Evolutionary conservation across 1,140 invertebrate species (phyloP).

Genomic region (Colletes gigas): DNA sequence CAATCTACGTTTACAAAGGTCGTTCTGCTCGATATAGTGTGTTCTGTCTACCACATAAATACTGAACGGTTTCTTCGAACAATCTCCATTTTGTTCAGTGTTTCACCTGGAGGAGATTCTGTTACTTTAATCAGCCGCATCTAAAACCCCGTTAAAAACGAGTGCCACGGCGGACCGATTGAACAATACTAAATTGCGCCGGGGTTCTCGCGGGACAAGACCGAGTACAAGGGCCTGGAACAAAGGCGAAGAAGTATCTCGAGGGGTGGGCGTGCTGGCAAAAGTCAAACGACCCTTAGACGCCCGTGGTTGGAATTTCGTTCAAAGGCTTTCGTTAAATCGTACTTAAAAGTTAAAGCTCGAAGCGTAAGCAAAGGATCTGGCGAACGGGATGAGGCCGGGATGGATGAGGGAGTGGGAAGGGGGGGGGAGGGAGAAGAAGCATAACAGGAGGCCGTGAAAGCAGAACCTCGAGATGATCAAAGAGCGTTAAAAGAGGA

Average conservation of each 20-base stretch:
- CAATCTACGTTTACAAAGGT: too few species aligned
- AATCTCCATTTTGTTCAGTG: too few species aligned
- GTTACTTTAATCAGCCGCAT: background rate
- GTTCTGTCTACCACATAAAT: too few species aligned
- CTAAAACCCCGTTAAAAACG: background rate
- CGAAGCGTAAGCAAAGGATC: conserved; percentile 27
- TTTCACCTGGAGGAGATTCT: background rate
- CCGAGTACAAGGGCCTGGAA: background rate
- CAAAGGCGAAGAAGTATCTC: conserved; percentile 21
- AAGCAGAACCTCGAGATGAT: conserved; percentile 66
- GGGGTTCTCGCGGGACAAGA: background rate
- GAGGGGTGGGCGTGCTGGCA: conserved; percentile 12
- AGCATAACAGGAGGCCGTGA: conserved; percentile 54
- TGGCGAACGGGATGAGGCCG: conserved; percentile 5
- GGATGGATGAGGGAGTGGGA: background rate
- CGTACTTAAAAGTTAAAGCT: conserved; percentile 66
- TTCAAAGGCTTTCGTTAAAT: conserved; percentile 68
- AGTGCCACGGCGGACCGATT: background rate
- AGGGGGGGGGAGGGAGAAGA: conserved; percentile 12
- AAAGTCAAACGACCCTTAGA: conserved; percentile 49
- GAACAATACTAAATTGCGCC: background rate
- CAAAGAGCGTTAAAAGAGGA: conserved; percentile 69
- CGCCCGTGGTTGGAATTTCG: conserved; percentile 21
- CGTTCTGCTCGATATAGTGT: too few species aligned
- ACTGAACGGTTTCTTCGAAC: too few species aligned